Evolutionary conservation across 2,113 vertebrate genomes (phyloP).

Genomic region (Channa maculata): DNA sequence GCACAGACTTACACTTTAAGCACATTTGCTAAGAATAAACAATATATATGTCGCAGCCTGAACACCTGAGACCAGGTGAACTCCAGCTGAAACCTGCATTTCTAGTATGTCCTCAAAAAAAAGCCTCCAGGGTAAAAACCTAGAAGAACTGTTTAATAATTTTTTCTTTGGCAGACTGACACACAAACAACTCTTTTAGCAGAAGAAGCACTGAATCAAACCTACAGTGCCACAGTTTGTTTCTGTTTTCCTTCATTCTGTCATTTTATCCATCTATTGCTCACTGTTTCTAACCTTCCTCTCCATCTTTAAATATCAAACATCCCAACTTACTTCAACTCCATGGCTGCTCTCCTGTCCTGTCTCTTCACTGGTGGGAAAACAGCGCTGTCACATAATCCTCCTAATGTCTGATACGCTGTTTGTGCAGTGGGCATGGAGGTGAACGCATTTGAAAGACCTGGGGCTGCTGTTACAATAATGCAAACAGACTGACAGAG

Average conservation of each 20-base stretch:
- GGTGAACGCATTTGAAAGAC: constrained; percentile 52
- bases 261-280: constrained; percentile 4
- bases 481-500: constrained; percentile 76
- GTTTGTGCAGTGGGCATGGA: constrained; percentile 35
- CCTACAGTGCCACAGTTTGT: not conserved
- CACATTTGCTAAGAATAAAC: not conserved
- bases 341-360: constrained; percentile 63
- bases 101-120: constrained; percentile 20
- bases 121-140: constrained; percentile 3
- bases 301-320: constrained; percentile 25
- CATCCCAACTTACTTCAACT: constrained; percentile 72
- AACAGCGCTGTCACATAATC: constrained; percentile 58
- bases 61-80: not conserved
- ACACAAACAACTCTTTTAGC: not conserved
- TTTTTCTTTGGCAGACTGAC: constrained; percentile 13
- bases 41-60: not conserved
- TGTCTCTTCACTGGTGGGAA: constrained; percentile 30
- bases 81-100: constrained; percentile 29
- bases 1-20: not conserved
- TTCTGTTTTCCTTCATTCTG: not conserved
- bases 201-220: not conserved
- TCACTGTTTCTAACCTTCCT: constrained; percentile 17
- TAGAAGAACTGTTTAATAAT: constrained; percentile 13
- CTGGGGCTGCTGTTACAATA: constrained; percentile 65
- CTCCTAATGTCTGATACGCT: constrained; percentile 47